Evolutionary conservation across 2,113 vertebrate species (phyloP), one percentile per base, ranked within the genome.

Genomic region (Ameiurus melas): DNA sequence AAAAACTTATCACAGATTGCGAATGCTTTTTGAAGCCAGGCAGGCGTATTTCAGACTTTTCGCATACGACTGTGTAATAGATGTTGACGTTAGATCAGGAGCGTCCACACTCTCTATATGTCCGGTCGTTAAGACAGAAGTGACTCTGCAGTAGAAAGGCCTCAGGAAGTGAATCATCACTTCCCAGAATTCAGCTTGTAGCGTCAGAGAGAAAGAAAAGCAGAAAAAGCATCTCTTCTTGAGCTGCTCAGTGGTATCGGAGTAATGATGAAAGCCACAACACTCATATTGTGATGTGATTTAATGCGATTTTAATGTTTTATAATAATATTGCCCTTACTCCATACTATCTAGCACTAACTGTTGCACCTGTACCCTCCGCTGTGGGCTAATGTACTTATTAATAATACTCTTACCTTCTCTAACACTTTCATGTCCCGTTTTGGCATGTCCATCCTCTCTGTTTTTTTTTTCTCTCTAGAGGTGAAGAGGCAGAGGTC

Each of bases 401-500:
- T 5, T n/a, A n/a, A n/a, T 43, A 43, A 43, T 43, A 43, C 39
- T 12, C 47, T 16, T 8, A 33, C 79, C n/a, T 47, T 58, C 19
- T 80, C 19, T 2, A 25, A 47, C 5, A 19, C 14, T 5, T 47
- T 47, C 47, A 7, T 8, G 47, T 47, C 47, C 22, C 36, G 4
- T 22, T 47, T 47, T 9, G 51, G 0, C 53, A 39, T 19, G 4
- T 85, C 51, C 33, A 13, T 39, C 53, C 43, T 66, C 22, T 53
- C 10, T 4, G 51, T 10, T 20, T 51, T 85, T 16, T 66, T 33
- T 27, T 20, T 66, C n/a, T n/a, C n/a, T 53, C 91, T 96, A 99
- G 98, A 99, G 95, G 96, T 99, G 93, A 98, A 97, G 96, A 96
- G 96, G 93, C 97, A 98, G 94, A 98, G 97, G 94, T 99, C 98